phyloP scores from a whole-genome alignment of 2,113 vertebrate species.

The Elachura formosa region DNA sequence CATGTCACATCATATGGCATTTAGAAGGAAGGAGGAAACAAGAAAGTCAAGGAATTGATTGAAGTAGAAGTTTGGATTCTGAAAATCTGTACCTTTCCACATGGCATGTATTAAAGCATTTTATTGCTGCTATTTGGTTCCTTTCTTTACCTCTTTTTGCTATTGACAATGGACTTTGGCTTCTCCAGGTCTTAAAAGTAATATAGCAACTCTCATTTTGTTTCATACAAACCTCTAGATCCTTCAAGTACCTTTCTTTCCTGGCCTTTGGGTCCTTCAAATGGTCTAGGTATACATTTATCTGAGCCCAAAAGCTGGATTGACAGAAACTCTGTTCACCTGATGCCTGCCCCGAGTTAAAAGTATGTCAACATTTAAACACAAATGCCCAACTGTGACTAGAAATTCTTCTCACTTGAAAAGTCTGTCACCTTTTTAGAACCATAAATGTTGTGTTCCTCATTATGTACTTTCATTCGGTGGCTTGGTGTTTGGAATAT shows the following conservation, averaged over 20 bases:
- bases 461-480: neutral
- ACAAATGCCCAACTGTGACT: neutral
- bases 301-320: neutral
- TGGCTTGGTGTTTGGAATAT: neutral
- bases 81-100: neutral
- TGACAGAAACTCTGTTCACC: neutral
- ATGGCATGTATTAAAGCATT: neutral
- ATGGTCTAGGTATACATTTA: neutral
- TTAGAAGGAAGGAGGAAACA: neutral
- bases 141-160: neutral
- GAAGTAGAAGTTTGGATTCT: neutral
- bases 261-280: neutral
- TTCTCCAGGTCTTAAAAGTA: neutral
- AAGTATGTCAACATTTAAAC: neutral
- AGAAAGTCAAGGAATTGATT: neutral
- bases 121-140: neutral
- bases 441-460: neutral
- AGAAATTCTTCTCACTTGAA: neutral
- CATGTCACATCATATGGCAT: neutral
- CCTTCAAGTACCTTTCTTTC: neutral
- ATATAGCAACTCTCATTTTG: neutral
- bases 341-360: neutral
- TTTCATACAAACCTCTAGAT: neutral
- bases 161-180: neutral
- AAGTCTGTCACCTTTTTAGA: neutral